phyloP scores from a whole-genome alignment of 1,140 invertebrate genomes.

The Armadillidium nasatum region DNA sequence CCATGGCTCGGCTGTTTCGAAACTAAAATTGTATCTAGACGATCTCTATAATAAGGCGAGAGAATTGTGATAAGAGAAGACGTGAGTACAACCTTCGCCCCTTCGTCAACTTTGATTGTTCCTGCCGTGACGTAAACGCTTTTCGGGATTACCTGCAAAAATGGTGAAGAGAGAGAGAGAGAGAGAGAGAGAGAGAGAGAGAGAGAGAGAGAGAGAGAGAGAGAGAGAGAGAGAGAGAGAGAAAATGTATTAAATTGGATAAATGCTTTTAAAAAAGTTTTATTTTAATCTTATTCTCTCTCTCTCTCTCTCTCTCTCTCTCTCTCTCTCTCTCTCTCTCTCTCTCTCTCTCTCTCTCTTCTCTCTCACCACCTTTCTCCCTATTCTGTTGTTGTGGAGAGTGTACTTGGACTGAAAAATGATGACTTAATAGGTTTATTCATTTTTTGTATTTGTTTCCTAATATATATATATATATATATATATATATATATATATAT shows the following conservation, averaged over 20 bases:
- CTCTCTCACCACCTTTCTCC: too few relatives aligned
- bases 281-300: not conserved
- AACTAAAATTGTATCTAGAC: not conserved
- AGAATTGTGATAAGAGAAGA: not conserved
- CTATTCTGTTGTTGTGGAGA: too few relatives aligned
- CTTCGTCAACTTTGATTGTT: constrained; percentile 1
- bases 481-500: too few relatives aligned
- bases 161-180: too few relatives aligned
- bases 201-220: too few relatives aligned
- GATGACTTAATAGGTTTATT: too few relatives aligned
- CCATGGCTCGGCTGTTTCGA: not conserved
- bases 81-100: not conserved
- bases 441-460: too few relatives aligned
- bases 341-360: not conserved
- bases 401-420: too few relatives aligned
- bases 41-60: not conserved
- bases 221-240: too few relatives aligned
- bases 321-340: constrained; percentile 3
- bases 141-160: not conserved
- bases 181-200: too few relatives aligned
- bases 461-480: too few relatives aligned
- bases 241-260: too few relatives aligned
- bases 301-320: not conserved
- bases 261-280: not conserved
- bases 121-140: not conserved